Base-by-base conservation (phyloP, 2,888 invertebrate genomes). In the Mellilla xanthometata region DNA sequence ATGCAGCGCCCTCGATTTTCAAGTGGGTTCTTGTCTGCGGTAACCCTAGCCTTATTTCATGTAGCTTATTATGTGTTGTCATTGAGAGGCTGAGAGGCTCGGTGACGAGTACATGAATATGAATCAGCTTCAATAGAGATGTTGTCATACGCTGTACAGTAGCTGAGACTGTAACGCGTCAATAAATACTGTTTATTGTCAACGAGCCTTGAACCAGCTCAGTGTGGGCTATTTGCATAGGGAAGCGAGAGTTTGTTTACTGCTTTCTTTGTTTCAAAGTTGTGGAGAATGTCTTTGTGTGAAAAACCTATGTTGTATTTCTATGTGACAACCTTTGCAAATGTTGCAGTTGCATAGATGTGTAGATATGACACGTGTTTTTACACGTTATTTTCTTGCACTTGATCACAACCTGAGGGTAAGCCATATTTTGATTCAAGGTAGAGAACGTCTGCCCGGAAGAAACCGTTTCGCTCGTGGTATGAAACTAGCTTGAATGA, bases 41-140 rank as follows among this genome's bases (percentile, higher is more conserved):
- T 29, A 22, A 10, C 26, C 12, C 23, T 28, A 30, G 26, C 30
- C 34, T 41, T 48, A 38, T 48, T 32, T 32, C 24, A 41, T 30
- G 28, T 26, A 32, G 32, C 47, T 42, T 48, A 48, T 41, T 39
- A 48, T 38, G 29, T 47, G 41, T 41, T 48, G 41, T 48, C 41
- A 48, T 48, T 41, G 47, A 42, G 29, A 33, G 35, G 11, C 76
- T 77, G n/a, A n/a, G n/a, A n/a, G n/a, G n/a, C n/a, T n/a, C 62
- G 54, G 66, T 65, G 71, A 70, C 69, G 78, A 76, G 72, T 36
- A 49, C 77, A 86, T 87, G 86, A 83, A 86, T 85, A 86, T 85
- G 84, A 85, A 87, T 69, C 67, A 69, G 38, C 44, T 68, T 76
- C 77, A 81, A 87, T 86, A 84, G 84, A 87, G 81, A 75, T 77